Conservation (phyloP, 2,797 vertebrate genomes). For the Steatocranus sp. region DNA sequence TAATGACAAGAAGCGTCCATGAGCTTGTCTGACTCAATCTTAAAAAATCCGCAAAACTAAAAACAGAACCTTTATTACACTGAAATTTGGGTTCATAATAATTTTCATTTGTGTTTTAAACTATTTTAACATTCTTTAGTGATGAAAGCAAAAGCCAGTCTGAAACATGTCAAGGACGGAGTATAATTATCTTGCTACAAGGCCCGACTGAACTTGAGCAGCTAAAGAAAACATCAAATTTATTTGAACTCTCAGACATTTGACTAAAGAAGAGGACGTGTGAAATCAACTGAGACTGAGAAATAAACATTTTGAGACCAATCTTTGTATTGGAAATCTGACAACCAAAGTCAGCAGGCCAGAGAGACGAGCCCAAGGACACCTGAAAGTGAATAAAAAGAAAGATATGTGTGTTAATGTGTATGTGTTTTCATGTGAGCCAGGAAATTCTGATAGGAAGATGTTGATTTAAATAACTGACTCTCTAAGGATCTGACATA, state of each 20-base stretch:
- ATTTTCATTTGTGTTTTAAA: constrained; percentile 4
- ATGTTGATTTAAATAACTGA: constrained; percentile 80
- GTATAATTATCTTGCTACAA: constrained; percentile 19
- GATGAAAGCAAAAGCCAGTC: neutral
- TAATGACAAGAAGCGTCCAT: neutral
- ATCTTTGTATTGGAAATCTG: constrained; percentile 28
- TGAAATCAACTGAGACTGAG: neutral
- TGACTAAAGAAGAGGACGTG: neutral
- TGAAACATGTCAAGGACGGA: neutral
- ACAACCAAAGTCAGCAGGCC: constrained; percentile 59
- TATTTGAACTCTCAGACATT: neutral
- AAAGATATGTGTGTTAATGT: neutral
- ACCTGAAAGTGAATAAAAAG: constrained; percentile 19
- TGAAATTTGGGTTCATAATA: neutral
- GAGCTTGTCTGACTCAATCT: neutral
- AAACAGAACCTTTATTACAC: neutral
- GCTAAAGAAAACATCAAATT: neutral
- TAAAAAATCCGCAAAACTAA: neutral
- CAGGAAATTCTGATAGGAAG: constrained; percentile 63
- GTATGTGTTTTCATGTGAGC: constrained; percentile 37
- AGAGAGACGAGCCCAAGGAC: constrained; percentile 52
- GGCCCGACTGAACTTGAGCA: neutral
- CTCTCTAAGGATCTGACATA: constrained; percentile 77
- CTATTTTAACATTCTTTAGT: constrained; percentile 4
- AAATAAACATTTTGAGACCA: constrained; percentile 11